Evolutionary conservation across 2,888 invertebrate genomes (phyloP).

Genomic region (Torymus aiolomorphi): DNA sequence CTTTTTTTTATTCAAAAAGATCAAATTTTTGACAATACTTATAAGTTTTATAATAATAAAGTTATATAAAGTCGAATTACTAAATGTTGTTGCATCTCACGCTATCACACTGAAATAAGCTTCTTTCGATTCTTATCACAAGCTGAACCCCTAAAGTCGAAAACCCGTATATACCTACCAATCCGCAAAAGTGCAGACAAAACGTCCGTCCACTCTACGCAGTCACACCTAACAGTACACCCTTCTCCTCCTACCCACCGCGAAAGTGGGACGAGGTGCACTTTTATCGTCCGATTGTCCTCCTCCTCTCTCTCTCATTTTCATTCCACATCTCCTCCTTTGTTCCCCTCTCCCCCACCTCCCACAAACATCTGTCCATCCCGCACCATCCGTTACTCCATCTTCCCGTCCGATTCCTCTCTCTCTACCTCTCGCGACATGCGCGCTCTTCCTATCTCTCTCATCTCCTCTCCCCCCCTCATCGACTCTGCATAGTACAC

Average conservation of each 20-base stretch:
- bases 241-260: too few relatives aligned
- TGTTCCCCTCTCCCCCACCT: background rate
- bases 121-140: too few relatives aligned
- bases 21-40: too few relatives aligned
- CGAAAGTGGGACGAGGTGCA: conserved; percentile 37
- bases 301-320: conserved; percentile 17
- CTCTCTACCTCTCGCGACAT: background rate
- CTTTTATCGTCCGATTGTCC: conserved; percentile 49
- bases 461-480: background rate
- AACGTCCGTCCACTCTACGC: background rate
- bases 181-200: too few relatives aligned
- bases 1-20: too few relatives aligned
- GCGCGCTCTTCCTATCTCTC: background rate
- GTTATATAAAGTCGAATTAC: too few relatives aligned
- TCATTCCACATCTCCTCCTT: conserved; percentile 17
- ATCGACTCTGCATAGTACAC: conserved; percentile 13
- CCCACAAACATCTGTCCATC: conserved; percentile 52
- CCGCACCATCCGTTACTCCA: conserved; percentile 49
- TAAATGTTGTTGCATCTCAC: too few relatives aligned
- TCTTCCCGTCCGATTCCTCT: conserved; percentile 34
- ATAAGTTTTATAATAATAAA: too few relatives aligned
- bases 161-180: too few relatives aligned
- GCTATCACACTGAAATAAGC: too few relatives aligned
- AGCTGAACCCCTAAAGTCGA: too few relatives aligned
- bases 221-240: conserved; percentile 45